Evolutionary conservation across 2,113 vertebrate species (phyloP).

Genomic region (Amia ocellicauda): DNA sequence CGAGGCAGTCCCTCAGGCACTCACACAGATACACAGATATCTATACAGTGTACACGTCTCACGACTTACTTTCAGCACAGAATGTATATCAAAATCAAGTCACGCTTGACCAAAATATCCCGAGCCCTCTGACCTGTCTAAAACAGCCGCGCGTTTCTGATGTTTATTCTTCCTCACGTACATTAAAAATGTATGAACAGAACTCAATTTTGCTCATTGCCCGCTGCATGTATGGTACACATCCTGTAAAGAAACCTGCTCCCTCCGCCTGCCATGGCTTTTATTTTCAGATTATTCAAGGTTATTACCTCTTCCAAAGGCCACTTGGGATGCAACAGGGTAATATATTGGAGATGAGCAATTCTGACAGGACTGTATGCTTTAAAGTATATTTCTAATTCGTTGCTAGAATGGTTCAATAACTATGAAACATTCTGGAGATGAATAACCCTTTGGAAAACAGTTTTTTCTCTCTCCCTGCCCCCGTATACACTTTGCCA

Average conservation of each 20-base stretch:
- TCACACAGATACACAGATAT: no score
- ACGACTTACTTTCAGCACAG: no score
- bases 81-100: slow-evolving; percentile 19
- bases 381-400: slow-evolving; percentile 47
- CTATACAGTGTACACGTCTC: no score
- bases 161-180: slow-evolving; percentile 42
- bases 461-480: no score
- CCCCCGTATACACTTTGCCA: no score
- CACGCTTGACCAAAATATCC: slow-evolving; percentile 16
- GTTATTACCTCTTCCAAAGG: slow-evolving; percentile 48
- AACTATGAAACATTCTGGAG: slow-evolving; percentile 36
- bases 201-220: slow-evolving; percentile 45
- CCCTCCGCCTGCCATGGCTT: not conserved
- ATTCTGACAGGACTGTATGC: slow-evolving; percentile 30
- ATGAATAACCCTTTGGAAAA: no score
- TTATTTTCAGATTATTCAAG: slow-evolving; percentile 46
- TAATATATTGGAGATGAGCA: slow-evolving; percentile 41
- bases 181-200: slow-evolving; percentile 59
- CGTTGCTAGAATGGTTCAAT: slow-evolving; percentile 40
- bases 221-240: slow-evolving; percentile 33
- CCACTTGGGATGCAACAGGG: slow-evolving; percentile 40
- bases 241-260: slow-evolving; percentile 1
- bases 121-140: slow-evolving; percentile 35
- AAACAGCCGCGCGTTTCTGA: slow-evolving; percentile 41
- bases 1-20: no score